Evolutionary conservation across 2,888 invertebrate species (phyloP).

Genomic region (Chaetogeoica ovagalla): DNA sequence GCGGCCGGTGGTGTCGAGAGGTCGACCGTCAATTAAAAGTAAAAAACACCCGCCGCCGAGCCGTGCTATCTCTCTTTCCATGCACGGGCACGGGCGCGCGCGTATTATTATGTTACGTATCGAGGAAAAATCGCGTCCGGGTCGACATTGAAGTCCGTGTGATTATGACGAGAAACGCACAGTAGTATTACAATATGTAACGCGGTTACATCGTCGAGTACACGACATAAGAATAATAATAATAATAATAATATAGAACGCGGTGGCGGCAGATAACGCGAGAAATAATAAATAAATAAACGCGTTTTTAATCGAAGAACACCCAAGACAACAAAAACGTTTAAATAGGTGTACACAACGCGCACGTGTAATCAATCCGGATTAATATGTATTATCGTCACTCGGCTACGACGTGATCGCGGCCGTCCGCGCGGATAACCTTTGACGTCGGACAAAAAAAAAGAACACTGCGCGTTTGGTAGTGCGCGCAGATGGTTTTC

Average conservation of each 20-base stretch:
- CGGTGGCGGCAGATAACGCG: too few species aligned
- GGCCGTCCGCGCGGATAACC: conserved; percentile 20
- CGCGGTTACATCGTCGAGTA: neutral
- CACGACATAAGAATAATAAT: conserved; percentile 10
- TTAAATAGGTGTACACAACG: too few species aligned
- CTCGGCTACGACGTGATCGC: conserved; percentile 31
- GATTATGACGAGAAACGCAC: conserved; percentile 17
- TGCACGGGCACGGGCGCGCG: too few species aligned
- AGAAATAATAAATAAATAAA: too few species aligned
- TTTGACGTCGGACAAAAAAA: neutral
- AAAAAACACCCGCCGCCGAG: conserved; percentile 9
- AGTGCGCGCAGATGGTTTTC: too few species aligned
- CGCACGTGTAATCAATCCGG: too few species aligned
- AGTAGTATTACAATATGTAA: neutral
- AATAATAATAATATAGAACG: too few species aligned
- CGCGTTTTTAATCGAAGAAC: too few species aligned
- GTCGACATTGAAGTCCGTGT: conserved; percentile 38
- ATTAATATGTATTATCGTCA: neutral
- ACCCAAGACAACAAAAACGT: too few species aligned
- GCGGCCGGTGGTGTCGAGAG: conserved; percentile 14
- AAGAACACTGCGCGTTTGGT: too few species aligned
- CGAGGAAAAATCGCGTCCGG: conserved; percentile 36
- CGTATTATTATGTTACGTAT: conserved; percentile 7
- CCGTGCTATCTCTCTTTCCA: too few species aligned
- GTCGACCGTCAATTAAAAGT: conserved; percentile 39